These are phyloP conservation scores for Parasteatoda lunata DNA, from an alignment of 2,888 invertebrate genomes.

Conservation along the genomic window DNA sequence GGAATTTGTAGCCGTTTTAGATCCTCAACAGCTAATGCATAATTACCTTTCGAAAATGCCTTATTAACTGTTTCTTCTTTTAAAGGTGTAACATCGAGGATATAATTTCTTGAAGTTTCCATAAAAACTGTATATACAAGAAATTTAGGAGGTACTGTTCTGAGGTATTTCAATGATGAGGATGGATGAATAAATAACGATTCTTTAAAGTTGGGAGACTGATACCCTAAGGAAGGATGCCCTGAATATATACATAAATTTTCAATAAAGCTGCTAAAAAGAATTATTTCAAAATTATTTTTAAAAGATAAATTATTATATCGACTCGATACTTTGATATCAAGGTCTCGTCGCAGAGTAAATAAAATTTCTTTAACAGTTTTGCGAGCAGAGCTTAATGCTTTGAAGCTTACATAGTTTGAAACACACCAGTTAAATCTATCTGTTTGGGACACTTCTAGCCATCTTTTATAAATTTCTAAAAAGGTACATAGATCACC, in stretches of 20 bases:
- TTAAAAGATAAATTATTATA: conserved; percentile 44
- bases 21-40: conserved; percentile 23
- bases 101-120: conserved; percentile 55
- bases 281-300: conserved; percentile 34
- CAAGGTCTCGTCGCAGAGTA: conserved; percentile 30
- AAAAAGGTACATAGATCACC: conserved; percentile 73
- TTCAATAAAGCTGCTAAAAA: conserved; percentile 59
- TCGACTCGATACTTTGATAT: conserved; percentile 14
- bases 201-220: conserved; percentile 44
- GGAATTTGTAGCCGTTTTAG: conserved; percentile 43
- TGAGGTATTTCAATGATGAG: conserved; percentile 47
- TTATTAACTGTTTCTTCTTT: conserved; percentile 35
- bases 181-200: conserved; percentile 63
- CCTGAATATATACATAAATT: conserved; percentile 64
- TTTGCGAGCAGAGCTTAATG: conserved; percentile 71
- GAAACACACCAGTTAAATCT: conserved; percentile 72
- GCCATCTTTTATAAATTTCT: conserved; percentile 70
- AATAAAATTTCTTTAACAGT: conserved; percentile 57
- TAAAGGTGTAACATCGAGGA: conserved; percentile 56
- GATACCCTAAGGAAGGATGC: conserved; percentile 62
- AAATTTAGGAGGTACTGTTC: conserved; percentile 38
- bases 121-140: conserved; percentile 49
- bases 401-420: conserved; percentile 73
- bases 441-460: conserved; percentile 68
- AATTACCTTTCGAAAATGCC: conserved; percentile 27